Conservation (phyloP, 2,888 invertebrate species). For the Chirona hameri region DNA sequence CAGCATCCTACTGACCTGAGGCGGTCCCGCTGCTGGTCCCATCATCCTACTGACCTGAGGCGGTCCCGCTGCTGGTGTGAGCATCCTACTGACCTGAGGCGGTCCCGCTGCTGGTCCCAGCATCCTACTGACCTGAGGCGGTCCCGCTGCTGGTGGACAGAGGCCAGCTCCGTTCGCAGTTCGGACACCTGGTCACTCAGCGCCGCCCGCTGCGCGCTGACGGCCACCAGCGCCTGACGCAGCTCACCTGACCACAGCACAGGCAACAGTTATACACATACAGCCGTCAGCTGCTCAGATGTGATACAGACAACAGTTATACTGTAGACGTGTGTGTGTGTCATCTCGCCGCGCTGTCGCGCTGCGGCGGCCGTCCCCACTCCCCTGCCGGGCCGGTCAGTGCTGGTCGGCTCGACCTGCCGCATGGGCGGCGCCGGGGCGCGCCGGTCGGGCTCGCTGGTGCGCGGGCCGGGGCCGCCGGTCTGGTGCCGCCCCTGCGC, state of each 20-base stretch:
- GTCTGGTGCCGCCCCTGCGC: too few relatives aligned
- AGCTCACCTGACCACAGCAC: background rate
- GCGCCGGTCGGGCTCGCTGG: too few relatives aligned
- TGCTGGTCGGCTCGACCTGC: background rate
- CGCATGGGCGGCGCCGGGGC: too few relatives aligned
- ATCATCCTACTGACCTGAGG: too few relatives aligned
- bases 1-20: too few relatives aligned
- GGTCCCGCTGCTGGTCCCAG: background rate
- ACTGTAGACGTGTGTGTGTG: too few relatives aligned
- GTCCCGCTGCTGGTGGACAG: background rate
- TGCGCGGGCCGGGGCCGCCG: too few relatives aligned
- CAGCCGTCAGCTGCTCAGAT: background rate
- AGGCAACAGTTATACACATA: background rate
- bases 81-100: too few relatives aligned
- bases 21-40: too few relatives aligned
- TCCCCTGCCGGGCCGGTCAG: background rate
- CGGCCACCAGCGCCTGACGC: conserved; percentile 10
- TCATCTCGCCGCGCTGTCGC: too few relatives aligned
- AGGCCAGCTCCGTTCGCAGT: background rate
- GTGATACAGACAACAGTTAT: too few relatives aligned
- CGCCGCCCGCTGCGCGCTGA: background rate
- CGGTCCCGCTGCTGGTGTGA: too few relatives aligned
- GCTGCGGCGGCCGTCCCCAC: background rate
- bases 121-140: background rate
- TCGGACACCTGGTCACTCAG: background rate